phyloP scores from a whole-genome alignment of 2,888 invertebrate species.

The Noctua comes region DNA sequence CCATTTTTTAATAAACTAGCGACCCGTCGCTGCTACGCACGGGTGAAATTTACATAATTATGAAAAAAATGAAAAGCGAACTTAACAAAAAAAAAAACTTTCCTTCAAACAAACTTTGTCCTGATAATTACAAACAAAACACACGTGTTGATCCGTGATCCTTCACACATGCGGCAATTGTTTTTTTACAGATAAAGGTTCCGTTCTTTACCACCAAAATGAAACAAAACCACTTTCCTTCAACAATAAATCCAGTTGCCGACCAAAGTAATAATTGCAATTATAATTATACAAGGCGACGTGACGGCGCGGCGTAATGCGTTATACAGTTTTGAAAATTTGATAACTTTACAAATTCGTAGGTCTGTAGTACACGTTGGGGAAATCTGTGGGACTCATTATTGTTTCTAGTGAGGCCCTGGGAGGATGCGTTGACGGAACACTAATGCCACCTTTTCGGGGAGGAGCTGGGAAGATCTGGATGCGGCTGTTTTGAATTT shows the following conservation, averaged over 20 bases:
- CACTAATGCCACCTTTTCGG: constrained; percentile 86
- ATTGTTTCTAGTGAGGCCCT: constrained; percentile 83
- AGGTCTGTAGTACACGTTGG: constrained; percentile 86
- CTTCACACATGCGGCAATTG: neutral
- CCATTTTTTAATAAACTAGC: neutral
- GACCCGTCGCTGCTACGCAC: neutral
- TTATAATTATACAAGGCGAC: constrained; percentile 83
- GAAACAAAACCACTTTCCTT: constrained; percentile 27
- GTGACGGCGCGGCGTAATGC: constrained; percentile 79
- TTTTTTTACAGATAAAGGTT: neutral
- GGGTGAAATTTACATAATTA: neutral
- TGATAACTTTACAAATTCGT: constrained; percentile 90
- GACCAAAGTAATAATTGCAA: constrained; percentile 80
- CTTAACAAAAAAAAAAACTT: neutral
- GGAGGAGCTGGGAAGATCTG: constrained; percentile 61
- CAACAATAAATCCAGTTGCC: constrained; percentile 52
- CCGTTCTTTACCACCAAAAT: neutral
- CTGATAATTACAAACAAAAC: neutral
- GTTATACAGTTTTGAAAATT: constrained; percentile 89
- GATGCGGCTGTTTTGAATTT: constrained; percentile 45
- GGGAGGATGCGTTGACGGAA: constrained; percentile 81
- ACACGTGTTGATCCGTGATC: neutral
- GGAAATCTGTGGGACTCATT: constrained; percentile 88
- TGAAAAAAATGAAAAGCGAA: neutral
- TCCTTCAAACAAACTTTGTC: neutral